Percentiles rank a stretch among this genome's conserved stretches.
phyloP scores from a whole-genome alignment of 2,797 vertebrate species.

The Hirundo rustica region DNA sequence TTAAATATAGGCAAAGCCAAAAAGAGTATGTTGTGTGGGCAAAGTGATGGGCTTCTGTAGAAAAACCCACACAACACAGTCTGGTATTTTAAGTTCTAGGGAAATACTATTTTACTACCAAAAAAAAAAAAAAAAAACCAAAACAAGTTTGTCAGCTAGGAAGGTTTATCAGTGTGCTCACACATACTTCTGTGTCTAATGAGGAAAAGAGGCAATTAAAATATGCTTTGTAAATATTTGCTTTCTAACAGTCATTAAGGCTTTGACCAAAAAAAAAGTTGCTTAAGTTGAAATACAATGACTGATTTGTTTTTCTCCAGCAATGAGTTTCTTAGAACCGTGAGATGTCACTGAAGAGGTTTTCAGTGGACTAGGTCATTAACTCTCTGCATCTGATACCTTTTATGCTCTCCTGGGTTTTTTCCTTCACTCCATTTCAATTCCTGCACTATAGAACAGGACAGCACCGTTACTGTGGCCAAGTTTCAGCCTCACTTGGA shows the following conservation, averaged over 20 bases:
- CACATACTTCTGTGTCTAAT: background rate
- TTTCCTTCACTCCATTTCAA: background rate
- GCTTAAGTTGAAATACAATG: background rate
- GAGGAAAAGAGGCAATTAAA: background rate
- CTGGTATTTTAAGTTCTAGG: background rate
- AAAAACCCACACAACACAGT: background rate
- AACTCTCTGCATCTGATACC: conserved; percentile 76
- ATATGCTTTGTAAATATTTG: background rate
- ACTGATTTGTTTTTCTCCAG: conserved; percentile 38
- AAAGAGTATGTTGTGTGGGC: background rate
- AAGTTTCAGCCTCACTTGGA: background rate
- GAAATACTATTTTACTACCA: background rate
- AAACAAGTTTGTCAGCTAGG: background rate
- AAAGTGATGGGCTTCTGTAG: background rate
- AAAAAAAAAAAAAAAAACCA: background rate
- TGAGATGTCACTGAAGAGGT: conserved; percentile 41
- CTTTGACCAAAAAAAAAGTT: background rate
- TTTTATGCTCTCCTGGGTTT: background rate
- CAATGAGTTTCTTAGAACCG: conserved; percentile 29
- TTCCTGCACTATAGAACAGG: background rate
- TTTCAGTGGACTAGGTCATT: conserved; percentile 57
- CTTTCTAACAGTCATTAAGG: background rate
- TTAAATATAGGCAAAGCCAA: background rate
- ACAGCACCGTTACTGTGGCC: background rate
- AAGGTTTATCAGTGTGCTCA: background rate